A percentile compares a stretch with the other conserved stretches of the same genome.
These are phyloP conservation scores for Dorcus parallelipipedus DNA, from an alignment of 2,888 invertebrate genomes.

Conservation along the genomic window DNA sequence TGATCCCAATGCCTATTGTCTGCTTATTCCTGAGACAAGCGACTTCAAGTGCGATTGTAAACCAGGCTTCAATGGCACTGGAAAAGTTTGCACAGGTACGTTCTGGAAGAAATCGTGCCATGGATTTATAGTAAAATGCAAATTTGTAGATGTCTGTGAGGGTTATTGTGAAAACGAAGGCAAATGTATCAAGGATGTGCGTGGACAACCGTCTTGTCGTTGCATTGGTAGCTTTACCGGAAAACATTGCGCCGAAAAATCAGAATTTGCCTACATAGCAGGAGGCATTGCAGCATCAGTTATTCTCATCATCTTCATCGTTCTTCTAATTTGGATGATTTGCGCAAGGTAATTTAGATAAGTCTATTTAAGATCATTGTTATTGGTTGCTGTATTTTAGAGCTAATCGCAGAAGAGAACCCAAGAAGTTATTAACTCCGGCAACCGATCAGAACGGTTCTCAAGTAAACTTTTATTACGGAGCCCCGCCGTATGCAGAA, in stretches of 20 bases:
- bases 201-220: conserved; percentile 82
- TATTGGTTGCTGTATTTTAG: conserved; percentile 46
- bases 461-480: conserved; percentile 94
- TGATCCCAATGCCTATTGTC: conserved; percentile 82
- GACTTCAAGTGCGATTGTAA: conserved; percentile 91
- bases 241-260: conserved; percentile 82
- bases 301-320: conserved; percentile 87
- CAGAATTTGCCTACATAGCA: conserved; percentile 93
- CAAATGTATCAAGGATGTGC: conserved; percentile 76
- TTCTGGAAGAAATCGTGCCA: background rate
- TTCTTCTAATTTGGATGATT: conserved; percentile 95
- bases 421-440: conserved; percentile 85
- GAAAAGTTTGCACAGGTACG: conserved; percentile 65
- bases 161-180: conserved; percentile 89
- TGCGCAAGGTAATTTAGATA: conserved; percentile 68
- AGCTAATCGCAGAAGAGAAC: conserved; percentile 83
- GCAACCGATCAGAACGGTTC: conserved; percentile 89
- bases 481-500: conserved; percentile 92
- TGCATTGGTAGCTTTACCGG: conserved; percentile 92
- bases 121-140: background rate
- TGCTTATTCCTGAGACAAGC: conserved; percentile 76
- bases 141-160: conserved; percentile 69
- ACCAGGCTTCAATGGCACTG: conserved; percentile 88
- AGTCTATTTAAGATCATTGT: background rate
- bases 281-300: conserved; percentile 94